These are phyloP conservation scores for Odontomyia ornata DNA, from an alignment of 2,888 invertebrate genomes.

Conservation along the genomic window DNA sequence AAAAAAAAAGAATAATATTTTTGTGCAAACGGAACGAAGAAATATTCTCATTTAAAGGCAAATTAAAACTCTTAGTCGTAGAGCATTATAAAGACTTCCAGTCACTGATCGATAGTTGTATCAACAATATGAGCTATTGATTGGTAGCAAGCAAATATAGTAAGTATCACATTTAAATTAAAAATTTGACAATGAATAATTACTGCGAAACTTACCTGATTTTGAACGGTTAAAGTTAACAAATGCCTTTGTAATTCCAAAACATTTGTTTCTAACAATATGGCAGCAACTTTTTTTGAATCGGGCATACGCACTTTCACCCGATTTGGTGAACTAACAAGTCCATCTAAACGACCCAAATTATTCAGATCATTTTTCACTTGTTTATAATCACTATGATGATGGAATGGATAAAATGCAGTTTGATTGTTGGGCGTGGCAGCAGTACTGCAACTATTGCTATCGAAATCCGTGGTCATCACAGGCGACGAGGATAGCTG, in stretches of 20 bases:
- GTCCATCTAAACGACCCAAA: constrained; percentile 74
- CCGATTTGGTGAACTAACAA: constrained; percentile 73
- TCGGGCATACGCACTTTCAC: constrained; percentile 74
- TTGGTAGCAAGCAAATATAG: no score
- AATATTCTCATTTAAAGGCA: no score
- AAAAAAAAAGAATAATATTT: no score
- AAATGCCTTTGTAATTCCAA: constrained; percentile 85
- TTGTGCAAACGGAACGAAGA: no score
- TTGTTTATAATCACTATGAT: constrained; percentile 59
- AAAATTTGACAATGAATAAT: no score
- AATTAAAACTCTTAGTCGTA: no score
- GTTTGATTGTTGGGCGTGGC: constrained; percentile 15
- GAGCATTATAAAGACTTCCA: no score
- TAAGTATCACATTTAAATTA: no score
- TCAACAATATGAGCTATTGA: no score
- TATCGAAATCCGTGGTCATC: constrained; percentile 2
- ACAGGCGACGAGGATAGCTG: constrained; percentile 21
- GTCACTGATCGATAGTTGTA: no score
- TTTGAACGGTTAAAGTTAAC: constrained; percentile 81
- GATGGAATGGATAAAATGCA: constrained; percentile 54
- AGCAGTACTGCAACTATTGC: constrained; percentile 15
- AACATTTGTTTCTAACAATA: constrained; percentile 82
- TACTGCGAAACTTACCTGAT: constrained; percentile 76
- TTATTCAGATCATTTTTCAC: constrained; percentile 54
- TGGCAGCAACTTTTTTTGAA: constrained; percentile 81